Evolutionary conservation across 2,113 vertebrate genomes (phyloP).

Genomic region (Corythornis madagascariensis): DNA sequence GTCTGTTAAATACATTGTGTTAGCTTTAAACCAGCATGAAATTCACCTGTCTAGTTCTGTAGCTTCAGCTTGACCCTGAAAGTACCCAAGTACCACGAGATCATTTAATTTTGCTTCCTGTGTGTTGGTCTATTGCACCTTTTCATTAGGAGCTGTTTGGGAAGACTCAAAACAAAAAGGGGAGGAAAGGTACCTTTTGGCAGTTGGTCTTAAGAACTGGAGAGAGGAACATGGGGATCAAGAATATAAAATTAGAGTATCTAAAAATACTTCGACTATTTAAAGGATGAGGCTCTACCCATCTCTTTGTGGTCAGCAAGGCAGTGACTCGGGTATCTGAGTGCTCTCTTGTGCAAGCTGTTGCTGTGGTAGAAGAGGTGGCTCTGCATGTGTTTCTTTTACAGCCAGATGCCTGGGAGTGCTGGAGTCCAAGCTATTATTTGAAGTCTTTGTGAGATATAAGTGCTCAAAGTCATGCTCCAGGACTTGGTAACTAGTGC

Average conservation of each 20-base stretch:
- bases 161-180: background rate
- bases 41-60: background rate
- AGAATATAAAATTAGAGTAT: background rate
- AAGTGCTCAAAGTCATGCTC: background rate
- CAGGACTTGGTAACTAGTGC: background rate
- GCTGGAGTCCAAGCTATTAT: background rate
- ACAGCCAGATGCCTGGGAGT: background rate
- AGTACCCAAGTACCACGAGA: background rate
- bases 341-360: background rate
- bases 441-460: background rate
- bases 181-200: background rate
- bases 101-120: background rate
- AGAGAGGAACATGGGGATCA: background rate
- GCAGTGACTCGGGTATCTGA: background rate
- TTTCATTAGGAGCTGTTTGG: background rate
- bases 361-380: background rate
- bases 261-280: background rate
- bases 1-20: background rate
- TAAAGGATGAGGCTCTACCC: background rate
- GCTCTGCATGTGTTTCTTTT: rapidly evolving
- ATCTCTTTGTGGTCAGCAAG: background rate
- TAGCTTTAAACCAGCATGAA: background rate
- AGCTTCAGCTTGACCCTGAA: background rate
- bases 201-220: background rate
- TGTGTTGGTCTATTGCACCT: background rate